phyloP scores from a whole-genome alignment of 2,888 invertebrate species.

The Anarsia innoxiella region DNA sequence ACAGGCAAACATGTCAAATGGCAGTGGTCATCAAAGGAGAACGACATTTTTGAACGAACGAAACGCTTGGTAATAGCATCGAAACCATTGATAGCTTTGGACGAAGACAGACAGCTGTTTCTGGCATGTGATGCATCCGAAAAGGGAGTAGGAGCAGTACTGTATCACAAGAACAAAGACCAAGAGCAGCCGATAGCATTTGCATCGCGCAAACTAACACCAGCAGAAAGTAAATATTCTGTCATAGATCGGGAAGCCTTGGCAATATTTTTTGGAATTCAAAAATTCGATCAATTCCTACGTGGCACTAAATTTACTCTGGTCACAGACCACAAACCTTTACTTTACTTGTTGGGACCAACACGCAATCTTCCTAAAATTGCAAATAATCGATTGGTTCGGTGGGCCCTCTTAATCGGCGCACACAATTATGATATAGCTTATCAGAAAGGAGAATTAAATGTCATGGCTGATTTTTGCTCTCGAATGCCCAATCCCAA shows the following conservation, averaged over 20 bases:
- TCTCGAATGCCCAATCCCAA: no score
- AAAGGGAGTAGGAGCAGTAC: conserved; percentile 9
- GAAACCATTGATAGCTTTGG: conserved; percentile 10
- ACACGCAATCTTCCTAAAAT: conserved; percentile 12
- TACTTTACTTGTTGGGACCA: conserved; percentile 12
- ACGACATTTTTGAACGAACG: background rate
- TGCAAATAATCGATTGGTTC: conserved; percentile 11
- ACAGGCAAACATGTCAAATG: no score
- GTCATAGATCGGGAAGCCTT: conserved; percentile 14
- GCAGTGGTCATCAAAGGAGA: conserved; percentile 11
- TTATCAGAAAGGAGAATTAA: background rate
- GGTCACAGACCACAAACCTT: conserved; percentile 12
- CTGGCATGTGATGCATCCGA: conserved; percentile 6
- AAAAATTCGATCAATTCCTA: conserved; percentile 14
- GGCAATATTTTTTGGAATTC: conserved; percentile 14
- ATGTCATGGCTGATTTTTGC: no score
- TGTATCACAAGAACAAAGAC: conserved; percentile 7
- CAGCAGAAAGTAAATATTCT: conserved; percentile 12
- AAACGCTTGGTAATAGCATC: background rate
- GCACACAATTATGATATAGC: background rate
- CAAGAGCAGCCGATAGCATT: conserved; percentile 10
- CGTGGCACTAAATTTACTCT: conserved; percentile 8
- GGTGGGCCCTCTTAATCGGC: conserved; percentile 8
- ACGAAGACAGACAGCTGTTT: conserved; percentile 7
- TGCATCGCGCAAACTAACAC: conserved; percentile 9